These are phyloP conservation scores for Enteromius mattozi DNA, from an alignment of 2,797 vertebrate genomes.

Conservation along the genomic window DNA sequence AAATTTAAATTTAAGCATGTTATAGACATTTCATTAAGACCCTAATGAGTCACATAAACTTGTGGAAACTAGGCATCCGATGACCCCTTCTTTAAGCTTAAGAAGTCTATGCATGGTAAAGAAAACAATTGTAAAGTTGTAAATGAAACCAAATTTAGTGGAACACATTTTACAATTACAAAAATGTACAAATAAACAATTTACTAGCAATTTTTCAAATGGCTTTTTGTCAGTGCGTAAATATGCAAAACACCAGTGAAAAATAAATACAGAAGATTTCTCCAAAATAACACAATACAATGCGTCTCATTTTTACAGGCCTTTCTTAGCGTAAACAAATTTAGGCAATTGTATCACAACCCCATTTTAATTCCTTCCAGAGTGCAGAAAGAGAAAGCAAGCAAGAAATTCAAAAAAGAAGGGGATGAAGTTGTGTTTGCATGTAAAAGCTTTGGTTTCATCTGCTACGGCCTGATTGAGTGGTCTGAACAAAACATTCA, in stretches of 20 bases:
- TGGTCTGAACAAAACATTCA: constrained; percentile 46
- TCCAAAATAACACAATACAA: neutral
- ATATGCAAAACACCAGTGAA: neutral
- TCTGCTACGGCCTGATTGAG: constrained; percentile 34
- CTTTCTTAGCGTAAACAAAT: neutral
- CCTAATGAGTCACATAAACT: too few species aligned
- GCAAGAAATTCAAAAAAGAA: constrained; percentile 20
- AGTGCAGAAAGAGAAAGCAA: constrained; percentile 6
- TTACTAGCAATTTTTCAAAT: too few species aligned
- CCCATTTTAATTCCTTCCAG: neutral
- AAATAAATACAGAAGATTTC: neutral
- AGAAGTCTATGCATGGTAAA: too few species aligned
- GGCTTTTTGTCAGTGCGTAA: too few species aligned
- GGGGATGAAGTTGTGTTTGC: constrained; percentile 31
- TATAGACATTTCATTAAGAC: too few species aligned
- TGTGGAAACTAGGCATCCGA: too few species aligned
- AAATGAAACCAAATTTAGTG: too few species aligned
- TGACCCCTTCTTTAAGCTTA: too few species aligned
- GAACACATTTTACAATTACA: too few species aligned
- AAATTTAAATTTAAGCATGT: too few species aligned
- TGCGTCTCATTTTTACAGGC: neutral
- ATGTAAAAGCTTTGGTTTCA: constrained; percentile 24
- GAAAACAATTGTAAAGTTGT: too few species aligned
- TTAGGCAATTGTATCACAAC: neutral
- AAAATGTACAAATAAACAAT: too few species aligned